Evolutionary conservation across 2,888 invertebrate genomes (phyloP), one percentile per base, ranked within the genome.

Genomic region (Geotrupes spiniger): DNA sequence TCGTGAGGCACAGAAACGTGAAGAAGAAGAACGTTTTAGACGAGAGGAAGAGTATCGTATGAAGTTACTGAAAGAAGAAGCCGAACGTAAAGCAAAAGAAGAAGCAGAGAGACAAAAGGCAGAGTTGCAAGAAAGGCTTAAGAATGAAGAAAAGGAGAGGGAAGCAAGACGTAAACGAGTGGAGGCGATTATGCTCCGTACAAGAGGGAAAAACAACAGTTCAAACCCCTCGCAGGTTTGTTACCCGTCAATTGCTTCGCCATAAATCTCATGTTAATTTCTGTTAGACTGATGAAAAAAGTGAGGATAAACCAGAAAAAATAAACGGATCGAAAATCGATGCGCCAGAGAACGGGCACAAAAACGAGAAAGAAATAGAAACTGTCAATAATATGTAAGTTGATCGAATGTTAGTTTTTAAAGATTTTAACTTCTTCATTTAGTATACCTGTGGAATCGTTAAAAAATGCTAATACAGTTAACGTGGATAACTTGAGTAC

Each of bases 111-210:
- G 83, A 60, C 79, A 85, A 71, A 84, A 90, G 64, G 78, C 84
- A 56, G 93, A 92, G 73, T 86, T 89, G 71, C 88, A 88, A 42
- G 92, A 92, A 71, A 80, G 86, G 50, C 77, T 88, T 52, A 85
- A 84, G 66, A 84, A 84, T 58, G 95, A 95, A 71, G 95, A 95
- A 73, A 88, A 87, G 66, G 95, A 95, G 70, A 78, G 95, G 48
- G 83, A 89, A 63, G 89, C 87, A 49, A 78, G 95, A 63, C 88
- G 92, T 63, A 93, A 92, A 73, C 80, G 93, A 48, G 92, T 94
- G 15, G 92, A 92, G 73, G 92, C 91, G 46, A 94, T 94, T 64
- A 94, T 94, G 94, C 82, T 85, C 43, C 77, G 94, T 63, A 94
- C 93, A n/a, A 78, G 92, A 57, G 81, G 80, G 40, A 72, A 71